Conservation (phyloP, 2,113 vertebrate genomes). For the Mastomys natalensis region DNA sequence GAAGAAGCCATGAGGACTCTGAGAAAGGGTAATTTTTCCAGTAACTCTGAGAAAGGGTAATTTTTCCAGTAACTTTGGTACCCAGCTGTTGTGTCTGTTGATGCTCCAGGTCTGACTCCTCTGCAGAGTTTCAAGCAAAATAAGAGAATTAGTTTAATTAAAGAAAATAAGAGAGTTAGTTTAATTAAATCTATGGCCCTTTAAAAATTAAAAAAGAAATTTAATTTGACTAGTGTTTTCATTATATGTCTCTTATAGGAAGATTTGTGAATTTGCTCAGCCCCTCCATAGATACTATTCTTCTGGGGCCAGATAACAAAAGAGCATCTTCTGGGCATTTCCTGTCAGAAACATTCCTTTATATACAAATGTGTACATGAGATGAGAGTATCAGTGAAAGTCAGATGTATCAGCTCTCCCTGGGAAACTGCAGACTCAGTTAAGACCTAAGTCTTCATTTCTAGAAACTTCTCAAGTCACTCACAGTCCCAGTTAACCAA, state of each 20-base stretch:
- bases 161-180: background rate
- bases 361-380: background rate
- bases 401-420: background rate
- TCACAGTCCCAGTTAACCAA: background rate
- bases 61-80: background rate
- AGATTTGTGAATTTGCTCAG: background rate
- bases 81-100: background rate
- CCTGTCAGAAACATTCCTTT: background rate
- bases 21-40: background rate
- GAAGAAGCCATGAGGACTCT: background rate
- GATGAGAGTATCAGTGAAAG: background rate
- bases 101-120: background rate
- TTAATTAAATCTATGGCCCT: background rate
- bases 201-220: conserved; percentile 1
- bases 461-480: conserved; percentile 26
- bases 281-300: background rate
- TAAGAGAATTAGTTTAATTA: background rate
- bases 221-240: conserved; percentile 22
- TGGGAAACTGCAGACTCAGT: background rate
- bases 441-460: background rate
- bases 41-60: background rate
- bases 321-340: background rate
- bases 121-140: background rate
- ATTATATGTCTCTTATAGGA: background rate
- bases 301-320: background rate